These are phyloP conservation scores for Ditula angustiorana DNA, from an alignment of 2,888 invertebrate genomes.

Conservation along the genomic window DNA sequence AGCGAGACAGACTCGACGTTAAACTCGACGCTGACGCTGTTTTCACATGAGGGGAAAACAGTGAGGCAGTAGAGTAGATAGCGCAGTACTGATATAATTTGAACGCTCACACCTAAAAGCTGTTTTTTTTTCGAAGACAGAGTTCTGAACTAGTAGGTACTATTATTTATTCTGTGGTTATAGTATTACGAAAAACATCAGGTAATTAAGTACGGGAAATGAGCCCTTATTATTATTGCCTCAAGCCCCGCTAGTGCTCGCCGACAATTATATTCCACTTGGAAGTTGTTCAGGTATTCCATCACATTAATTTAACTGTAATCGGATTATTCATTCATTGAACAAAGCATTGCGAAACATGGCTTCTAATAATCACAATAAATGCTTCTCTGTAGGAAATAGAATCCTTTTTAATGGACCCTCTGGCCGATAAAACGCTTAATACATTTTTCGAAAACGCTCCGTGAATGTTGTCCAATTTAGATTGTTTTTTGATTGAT, in stretches of 20 bases:
- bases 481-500: slow-evolving; percentile 81
- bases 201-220: not conserved
- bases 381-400: slow-evolving; percentile 4
- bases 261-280: slow-evolving; percentile 12
- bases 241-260: not conserved
- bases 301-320: slow-evolving; percentile 52
- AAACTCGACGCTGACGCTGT: too few species aligned
- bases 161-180: too few species aligned
- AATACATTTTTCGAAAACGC: slow-evolving; percentile 54
- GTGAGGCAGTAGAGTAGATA: too few species aligned
- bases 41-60: too few species aligned
- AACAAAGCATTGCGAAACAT: slow-evolving; percentile 22
- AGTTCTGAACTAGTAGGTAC: too few species aligned
- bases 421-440: slow-evolving; percentile 37
- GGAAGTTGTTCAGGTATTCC: slow-evolving; percentile 46
- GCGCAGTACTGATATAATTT: too few species aligned
- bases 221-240: not conserved
- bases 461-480: slow-evolving; percentile 67
- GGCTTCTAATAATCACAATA: slow-evolving; percentile 18
- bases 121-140: too few species aligned
- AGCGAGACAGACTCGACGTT: too few species aligned
- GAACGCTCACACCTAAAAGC: too few species aligned
- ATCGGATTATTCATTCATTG: slow-evolving; percentile 30
- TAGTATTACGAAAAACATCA: not conserved
- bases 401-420: slow-evolving; percentile 40